Conservation (phyloP, 2,888 invertebrate genomes). For the Maniola hyperantus region DNA sequence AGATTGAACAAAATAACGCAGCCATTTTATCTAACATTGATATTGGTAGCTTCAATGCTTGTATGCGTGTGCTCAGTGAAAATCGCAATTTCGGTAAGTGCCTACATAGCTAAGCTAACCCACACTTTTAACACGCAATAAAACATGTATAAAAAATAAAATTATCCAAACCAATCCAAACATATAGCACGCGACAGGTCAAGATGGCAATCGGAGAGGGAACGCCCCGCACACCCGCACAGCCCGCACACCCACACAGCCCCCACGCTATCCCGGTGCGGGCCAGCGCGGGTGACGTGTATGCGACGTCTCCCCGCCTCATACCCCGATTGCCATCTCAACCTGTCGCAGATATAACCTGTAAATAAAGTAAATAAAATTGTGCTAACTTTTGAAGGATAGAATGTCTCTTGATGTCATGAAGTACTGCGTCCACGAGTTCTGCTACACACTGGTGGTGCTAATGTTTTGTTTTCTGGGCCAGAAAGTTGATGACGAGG, state of each 20-base stretch:
- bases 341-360: too few relatives aligned
- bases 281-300: too few relatives aligned
- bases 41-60: constrained; percentile 65
- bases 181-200: too few relatives aligned
- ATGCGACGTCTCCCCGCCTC: too few relatives aligned
- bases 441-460: constrained; percentile 64
- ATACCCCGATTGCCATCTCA: too few relatives aligned
- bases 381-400: constrained; percentile 54
- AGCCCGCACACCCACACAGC: too few relatives aligned
- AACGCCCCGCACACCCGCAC: too few relatives aligned
- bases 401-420: constrained; percentile 63
- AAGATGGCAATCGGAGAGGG: too few relatives aligned
- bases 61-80: constrained; percentile 75
- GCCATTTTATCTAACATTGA: constrained; percentile 66
- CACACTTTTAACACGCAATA: background rate
- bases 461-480: constrained; percentile 68
- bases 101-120: background rate
- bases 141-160: too few relatives aligned
- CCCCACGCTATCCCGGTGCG: too few relatives aligned
- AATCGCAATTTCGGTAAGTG: constrained; percentile 72
- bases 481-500: constrained; percentile 69
- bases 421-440: constrained; percentile 68
- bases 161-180: too few relatives aligned
- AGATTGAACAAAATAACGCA: constrained; percentile 66
- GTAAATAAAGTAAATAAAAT: too few relatives aligned